Conservation (phyloP, 2,113 vertebrate species). For the Prochilodus magdalenae region DNA sequence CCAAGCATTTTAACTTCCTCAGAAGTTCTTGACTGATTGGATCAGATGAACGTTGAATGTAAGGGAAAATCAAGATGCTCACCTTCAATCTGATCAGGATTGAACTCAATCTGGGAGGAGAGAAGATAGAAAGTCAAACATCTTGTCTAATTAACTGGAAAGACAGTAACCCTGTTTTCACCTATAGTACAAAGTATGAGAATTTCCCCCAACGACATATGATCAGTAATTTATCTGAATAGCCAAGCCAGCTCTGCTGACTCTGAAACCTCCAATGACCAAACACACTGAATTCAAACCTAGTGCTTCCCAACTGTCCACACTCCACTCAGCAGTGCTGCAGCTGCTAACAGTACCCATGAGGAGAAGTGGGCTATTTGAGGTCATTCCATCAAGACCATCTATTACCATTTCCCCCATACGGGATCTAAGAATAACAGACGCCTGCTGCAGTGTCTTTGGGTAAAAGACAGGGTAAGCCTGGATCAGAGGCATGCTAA, state of each 20-base stretch:
- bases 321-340: neutral
- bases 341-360: conserved; percentile 8
- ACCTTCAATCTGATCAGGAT: conserved; percentile 58
- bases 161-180: too few species aligned
- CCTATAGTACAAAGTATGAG: too few species aligned
- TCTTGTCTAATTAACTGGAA: neutral
- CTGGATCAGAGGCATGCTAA: conserved; percentile 24
- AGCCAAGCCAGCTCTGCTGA: neutral
- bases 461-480: neutral
- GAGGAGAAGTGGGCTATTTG: neutral
- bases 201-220: too few species aligned
- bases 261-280: neutral
- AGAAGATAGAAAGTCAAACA: neutral
- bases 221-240: neutral
- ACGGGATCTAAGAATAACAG: conserved; percentile 46
- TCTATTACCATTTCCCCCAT: neutral
- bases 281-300: neutral
- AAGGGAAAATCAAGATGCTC: too few species aligned
- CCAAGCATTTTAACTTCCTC: too few species aligned
- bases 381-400: conserved; percentile 22
- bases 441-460: conserved; percentile 15
- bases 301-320: neutral
- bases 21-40: too few species aligned
- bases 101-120: conserved; percentile 51
- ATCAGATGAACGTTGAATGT: too few species aligned